Percentiles rank a stretch among this genome's conserved stretches.
These are phyloP conservation scores for Acanthurus tractus DNA, from an alignment of 2,797 vertebrate genomes.

Conservation along the genomic window DNA sequence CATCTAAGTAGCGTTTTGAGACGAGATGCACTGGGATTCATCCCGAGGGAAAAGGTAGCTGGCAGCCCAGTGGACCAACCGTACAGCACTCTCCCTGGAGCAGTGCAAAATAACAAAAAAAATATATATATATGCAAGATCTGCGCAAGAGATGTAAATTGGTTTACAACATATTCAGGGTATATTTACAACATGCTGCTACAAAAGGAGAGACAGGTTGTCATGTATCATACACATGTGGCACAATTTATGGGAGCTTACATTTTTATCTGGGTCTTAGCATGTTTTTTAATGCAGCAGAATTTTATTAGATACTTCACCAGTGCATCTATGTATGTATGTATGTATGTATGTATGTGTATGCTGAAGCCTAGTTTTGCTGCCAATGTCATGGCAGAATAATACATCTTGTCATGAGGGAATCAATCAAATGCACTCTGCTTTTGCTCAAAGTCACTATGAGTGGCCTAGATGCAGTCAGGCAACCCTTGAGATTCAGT, in stretches of 20 bases:
- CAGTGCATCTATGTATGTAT: slow-evolving; percentile 10
- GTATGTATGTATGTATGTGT: slow-evolving; percentile 11
- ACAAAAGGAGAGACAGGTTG: slow-evolving; percentile 27
- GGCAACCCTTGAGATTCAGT: slow-evolving; percentile 42
- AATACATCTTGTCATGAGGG: slow-evolving; percentile 32
- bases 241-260: slow-evolving; percentile 31
- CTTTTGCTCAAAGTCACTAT: slow-evolving; percentile 43
- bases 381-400: neutral
- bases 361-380: slow-evolving; percentile 35
- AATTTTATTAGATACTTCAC: slow-evolving; percentile 19
- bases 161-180: slow-evolving; percentile 39
- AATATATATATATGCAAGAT: slow-evolving; percentile 29
- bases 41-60: slow-evolving; percentile 67
- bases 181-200: slow-evolving; percentile 45
- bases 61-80: slow-evolving; percentile 64
- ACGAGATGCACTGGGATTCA: slow-evolving; percentile 59
- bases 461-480: slow-evolving; percentile 52
- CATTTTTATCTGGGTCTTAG: slow-evolving; percentile 47
- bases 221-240: slow-evolving; percentile 31
- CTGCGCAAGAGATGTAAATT: slow-evolving; percentile 59
- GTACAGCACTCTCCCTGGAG: slow-evolving; percentile 49
- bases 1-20: slow-evolving; percentile 74
- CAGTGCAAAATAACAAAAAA: slow-evolving; percentile 7
- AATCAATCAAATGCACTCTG: slow-evolving; percentile 55
- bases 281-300: slow-evolving; percentile 4